Percentiles rank a stretch among this genome's conserved stretches.
These are phyloP conservation scores for Lophura nycthemera DNA, from an alignment of 2,113 vertebrate species.

Conservation along the genomic window DNA sequence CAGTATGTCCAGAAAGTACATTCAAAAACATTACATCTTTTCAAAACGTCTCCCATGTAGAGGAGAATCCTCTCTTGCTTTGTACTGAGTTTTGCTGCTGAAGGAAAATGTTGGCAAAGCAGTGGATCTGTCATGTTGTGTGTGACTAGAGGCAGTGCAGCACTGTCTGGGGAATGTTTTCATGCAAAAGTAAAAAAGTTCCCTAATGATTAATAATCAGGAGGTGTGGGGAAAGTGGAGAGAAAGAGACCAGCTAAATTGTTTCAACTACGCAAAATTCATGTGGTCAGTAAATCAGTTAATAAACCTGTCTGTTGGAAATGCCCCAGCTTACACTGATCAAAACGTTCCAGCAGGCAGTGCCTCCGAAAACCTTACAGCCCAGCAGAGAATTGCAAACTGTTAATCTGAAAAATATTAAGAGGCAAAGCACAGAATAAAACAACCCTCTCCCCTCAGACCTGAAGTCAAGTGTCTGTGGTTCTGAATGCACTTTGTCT, in stretches of 20 bases:
- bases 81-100: neutral
- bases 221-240: constrained; percentile 9
- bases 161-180: neutral
- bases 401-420: constrained; percentile 69
- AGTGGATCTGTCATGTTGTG: neutral
- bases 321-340: constrained; percentile 33
- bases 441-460: neutral
- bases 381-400: constrained; percentile 59
- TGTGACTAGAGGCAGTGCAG: neutral
- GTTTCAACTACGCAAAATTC: constrained; percentile 46
- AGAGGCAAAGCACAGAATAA: constrained; percentile 32
- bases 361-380: constrained; percentile 47
- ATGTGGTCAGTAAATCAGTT: constrained; percentile 68
- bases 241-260: constrained; percentile 41
- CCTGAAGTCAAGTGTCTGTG: constrained; percentile 13
- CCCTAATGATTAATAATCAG: constrained; percentile 9
- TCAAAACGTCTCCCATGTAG: neutral
- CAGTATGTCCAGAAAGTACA: neutral
- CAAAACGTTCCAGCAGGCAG: constrained; percentile 52
- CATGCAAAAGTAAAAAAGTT: neutral
- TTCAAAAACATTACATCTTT: neutral
- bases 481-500: constrained; percentile 48
- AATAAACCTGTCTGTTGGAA: constrained; percentile 71
- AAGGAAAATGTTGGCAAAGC: neutral
- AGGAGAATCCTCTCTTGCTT: neutral